These are phyloP conservation scores for Timema cristinae DNA, from an alignment of 2,888 invertebrate species.

Conservation along the genomic window DNA sequence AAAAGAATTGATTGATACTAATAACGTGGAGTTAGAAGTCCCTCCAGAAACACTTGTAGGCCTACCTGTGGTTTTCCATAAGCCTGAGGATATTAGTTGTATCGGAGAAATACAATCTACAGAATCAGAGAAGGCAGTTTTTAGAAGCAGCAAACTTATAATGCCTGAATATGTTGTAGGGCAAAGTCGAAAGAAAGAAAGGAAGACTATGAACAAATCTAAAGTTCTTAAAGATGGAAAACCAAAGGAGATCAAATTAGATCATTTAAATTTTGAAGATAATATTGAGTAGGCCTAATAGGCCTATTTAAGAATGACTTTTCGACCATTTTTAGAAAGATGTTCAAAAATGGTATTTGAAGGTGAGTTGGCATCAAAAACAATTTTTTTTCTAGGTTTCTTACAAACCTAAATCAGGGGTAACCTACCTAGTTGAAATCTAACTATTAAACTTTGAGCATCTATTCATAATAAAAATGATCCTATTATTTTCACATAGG, in stretches of 20 bases:
- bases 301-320: no score
- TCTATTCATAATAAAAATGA: no score
- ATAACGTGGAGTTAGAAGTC: neutral
- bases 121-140: constrained; percentile 35
- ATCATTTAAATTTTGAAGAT: constrained; percentile 54
- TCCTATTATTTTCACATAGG: no score
- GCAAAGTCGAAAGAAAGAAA: constrained; percentile 53
- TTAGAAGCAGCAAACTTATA: constrained; percentile 64
- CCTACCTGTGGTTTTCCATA: constrained; percentile 31
- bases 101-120: neutral
- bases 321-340: no score
- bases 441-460: no score
- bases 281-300: constrained; percentile 32
- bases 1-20: constrained; percentile 35
- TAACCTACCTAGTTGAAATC: no score
- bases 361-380: no score
- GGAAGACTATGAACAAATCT: constrained; percentile 39
- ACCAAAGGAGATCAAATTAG: constrained; percentile 49
- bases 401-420: no score
- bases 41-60: no score
- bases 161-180: constrained; percentile 85
- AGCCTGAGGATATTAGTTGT: constrained; percentile 12
- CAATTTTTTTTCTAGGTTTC: no score
- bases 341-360: no score
- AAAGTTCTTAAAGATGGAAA: constrained; percentile 19